Conservation (phyloP, 2,797 vertebrate species). For the Sebastes vulpes region DNA sequence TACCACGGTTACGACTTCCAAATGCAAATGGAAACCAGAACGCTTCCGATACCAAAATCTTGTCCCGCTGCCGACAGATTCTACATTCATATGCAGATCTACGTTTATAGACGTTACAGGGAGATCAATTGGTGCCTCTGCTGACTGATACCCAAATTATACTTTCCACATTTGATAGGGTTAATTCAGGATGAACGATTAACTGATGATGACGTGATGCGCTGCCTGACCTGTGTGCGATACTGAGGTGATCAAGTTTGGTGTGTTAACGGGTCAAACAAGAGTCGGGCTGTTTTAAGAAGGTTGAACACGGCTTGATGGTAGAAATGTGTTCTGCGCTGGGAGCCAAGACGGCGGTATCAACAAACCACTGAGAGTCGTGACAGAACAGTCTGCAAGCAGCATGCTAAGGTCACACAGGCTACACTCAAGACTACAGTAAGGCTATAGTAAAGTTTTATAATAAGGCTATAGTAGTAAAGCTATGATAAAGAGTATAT, state of each 20-base stretch:
- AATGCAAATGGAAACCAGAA: too few relatives aligned
- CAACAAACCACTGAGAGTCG: neutral
- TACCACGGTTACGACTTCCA: neutral
- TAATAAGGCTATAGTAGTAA: constrained; percentile 28
- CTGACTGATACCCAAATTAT: too few relatives aligned
- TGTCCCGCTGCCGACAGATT: too few relatives aligned
- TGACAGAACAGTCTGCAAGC: neutral
- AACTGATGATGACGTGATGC: neutral
- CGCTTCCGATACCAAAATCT: too few relatives aligned
- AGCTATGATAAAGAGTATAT: constrained; percentile 1
- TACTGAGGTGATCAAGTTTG: neutral
- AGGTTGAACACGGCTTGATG: neutral
- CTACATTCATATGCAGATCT: too few relatives aligned
- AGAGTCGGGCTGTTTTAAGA: neutral
- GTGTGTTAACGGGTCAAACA: neutral
- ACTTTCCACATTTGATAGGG: too few relatives aligned
- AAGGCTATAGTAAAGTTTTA: constrained; percentile 10
- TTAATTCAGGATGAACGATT: neutral
- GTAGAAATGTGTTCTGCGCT: neutral
- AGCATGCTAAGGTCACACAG: neutral
- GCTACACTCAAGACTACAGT: neutral
- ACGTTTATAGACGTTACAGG: too few relatives aligned
- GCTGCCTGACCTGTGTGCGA: neutral
- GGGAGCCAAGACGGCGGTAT: neutral
- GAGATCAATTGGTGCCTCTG: too few relatives aligned